These are phyloP conservation scores for Apamea anceps DNA, from an alignment of 2,888 invertebrate species.

Conservation along the genomic window DNA sequence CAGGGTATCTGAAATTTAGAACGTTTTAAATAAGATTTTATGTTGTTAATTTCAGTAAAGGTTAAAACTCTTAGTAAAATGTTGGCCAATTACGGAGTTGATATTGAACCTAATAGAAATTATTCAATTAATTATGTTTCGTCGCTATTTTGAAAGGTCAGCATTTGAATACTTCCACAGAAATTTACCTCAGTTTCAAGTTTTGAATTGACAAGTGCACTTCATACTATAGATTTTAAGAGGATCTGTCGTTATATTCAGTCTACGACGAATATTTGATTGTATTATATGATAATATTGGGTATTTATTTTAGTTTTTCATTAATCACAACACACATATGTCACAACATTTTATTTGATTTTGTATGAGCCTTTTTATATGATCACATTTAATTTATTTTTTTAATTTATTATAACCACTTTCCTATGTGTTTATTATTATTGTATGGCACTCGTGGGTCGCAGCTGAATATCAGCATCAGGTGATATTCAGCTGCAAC, in stretches of 20 bases:
- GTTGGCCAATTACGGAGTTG: conserved; percentile 25
- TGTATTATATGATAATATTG: not conserved
- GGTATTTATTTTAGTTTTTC: not conserved
- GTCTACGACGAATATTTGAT: not conserved
- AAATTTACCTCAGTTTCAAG: conserved; percentile 1
- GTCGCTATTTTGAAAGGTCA: conserved; percentile 20
- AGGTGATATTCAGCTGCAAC: too few species aligned
- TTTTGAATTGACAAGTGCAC: not conserved
- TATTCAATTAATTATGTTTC: conserved; percentile 23
- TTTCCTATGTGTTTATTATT: too few species aligned
- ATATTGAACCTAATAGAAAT: conserved; percentile 8
- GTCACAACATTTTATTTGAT: too few species aligned
- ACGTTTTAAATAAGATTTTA: conserved; percentile 8
- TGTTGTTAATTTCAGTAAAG: conserved; percentile 7
- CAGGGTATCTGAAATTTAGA: not conserved
- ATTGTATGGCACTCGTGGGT: too few species aligned
- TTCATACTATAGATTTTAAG: not conserved
- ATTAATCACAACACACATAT: not conserved
- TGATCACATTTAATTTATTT: too few species aligned
- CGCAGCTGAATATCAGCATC: too few species aligned
- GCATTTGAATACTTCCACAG: not conserved
- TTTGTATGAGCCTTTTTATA: too few species aligned
- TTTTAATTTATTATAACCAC: too few species aligned
- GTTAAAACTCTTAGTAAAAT: conserved; percentile 36
- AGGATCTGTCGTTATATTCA: not conserved